Evolutionary conservation across 30 jellyfish, hydroid and myxozoan species (phyloP), one percentile per base, ranked within the genome.

Genomic region (Aurelia aurita complex sp. Pacific): DNA sequence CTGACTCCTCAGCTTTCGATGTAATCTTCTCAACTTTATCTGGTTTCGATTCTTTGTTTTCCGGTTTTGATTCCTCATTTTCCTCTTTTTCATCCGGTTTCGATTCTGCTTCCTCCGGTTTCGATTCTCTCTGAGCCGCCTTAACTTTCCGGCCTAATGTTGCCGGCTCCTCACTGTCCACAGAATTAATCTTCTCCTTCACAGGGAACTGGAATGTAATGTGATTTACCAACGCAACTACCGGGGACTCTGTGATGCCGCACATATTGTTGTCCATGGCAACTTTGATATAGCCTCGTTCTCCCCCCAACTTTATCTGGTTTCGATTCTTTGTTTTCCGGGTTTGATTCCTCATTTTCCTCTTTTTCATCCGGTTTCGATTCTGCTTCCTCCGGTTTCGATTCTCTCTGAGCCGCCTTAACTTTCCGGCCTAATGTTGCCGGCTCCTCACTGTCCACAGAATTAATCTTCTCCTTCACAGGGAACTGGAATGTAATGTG

Each of bases 171-270:
- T 74, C 94, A 35, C 59, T 35, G 59, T 85, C 83, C 1, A 69
- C 85, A 11, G 88, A 71, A 8, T 71, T 42, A 15, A 88, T 73
- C 66, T 83, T 84, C 62, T 76, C 91, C 71, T 84, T 94, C 53
- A 84, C 86, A 7, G 99, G 97, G 67, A 94, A 69, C 83, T 90
- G 97, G 74, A 94, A 94, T 29, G 92, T 69, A 33, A 91, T 93
- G 55, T 86, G 93, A 54, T 94, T 85, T 18, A 94, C 91, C 35
- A 94, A 68, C 3, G 96, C 99, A 16, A 96, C 97, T 1, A 94
- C 96, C 2, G 99, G 99, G 32, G 92, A 55, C 69, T 94, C 97
- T 36, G 99, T 94, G 55, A 94, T 85, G 18, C 99, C 99, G 82
- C 99, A 94, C 67, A 86, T 64, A 60, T 94, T 74, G 68, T 87